Evolutionary conservation across 2,888 invertebrate species (phyloP), one percentile per base, ranked within the genome.

Genomic region (Eupelmus urozonus): DNA sequence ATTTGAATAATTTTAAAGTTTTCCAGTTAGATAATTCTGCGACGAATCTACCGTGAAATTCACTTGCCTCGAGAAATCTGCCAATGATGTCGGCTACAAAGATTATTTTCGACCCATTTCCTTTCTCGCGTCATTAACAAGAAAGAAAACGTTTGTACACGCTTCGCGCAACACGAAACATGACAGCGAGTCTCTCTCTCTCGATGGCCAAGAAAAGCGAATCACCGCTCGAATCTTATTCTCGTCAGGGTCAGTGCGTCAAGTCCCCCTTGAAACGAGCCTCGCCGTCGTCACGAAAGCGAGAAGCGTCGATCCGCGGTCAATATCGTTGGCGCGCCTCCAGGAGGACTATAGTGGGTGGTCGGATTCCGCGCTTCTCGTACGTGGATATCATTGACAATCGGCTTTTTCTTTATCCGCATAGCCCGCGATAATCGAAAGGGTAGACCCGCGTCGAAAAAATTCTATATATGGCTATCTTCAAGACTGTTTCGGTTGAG

Each of bases 341-440:
- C 75, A 75, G 66, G 66, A 42, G 9, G 9, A 45, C 45, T 13
- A 13, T 45, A 13, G 13, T 45, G 18, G 16, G 20, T 45, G 45
- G 13, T 2, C 45, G 51, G 9, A 9, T 13, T 20, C 5, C 23
- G 16, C 27, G 1, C 57, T 4, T 55, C 57, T 9, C 13, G 27
- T 42, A 55, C 67, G 55, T 69, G 29, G 70, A 20, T 60, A 60
- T 70, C 70, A 70, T 70, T 59, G 70, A 49, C 70, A 70, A 70
- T 9, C 16, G 9, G 2, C 9, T 45, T 45, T 45, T 45, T 45
- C 25, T 0, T 7, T 13, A 45, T 3, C 34, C 5, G 40, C 34
- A 34, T 34, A 53, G 40, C 13, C 3, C 20, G 40, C 5, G 20
- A 40, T 18, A 13, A 69, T 57, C 18, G 2, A 53, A 18, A 42